Percentiles rank a stretch among this genome's conserved stretches.
Conservation (phyloP, 2,888 invertebrate genomes). For the Drosophila maculinotata region DNA sequence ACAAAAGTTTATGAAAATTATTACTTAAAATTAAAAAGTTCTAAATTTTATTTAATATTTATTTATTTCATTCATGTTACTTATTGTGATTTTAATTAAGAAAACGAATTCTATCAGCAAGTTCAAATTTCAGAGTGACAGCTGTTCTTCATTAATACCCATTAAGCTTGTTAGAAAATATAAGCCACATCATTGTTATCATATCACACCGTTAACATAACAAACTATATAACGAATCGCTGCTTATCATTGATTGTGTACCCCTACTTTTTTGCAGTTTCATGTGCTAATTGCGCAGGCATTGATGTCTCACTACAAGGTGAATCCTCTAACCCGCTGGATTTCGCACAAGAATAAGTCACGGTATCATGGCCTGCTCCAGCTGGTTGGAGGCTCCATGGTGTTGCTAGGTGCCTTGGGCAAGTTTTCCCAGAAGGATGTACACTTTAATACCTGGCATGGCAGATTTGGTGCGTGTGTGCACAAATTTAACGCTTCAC, state of each 20-base stretch:
- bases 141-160: too few species aligned
- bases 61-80: too few species aligned
- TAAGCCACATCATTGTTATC: conserved; percentile 27
- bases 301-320: conserved; percentile 83
- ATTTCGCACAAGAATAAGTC: conserved; percentile 82
- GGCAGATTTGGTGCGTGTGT: conserved; percentile 76
- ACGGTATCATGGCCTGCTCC: conserved; percentile 80
- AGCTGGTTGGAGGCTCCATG: conserved; percentile 82
- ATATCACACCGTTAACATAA: conserved; percentile 21
- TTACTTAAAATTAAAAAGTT: too few species aligned
- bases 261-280: conserved; percentile 63
- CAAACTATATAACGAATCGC: not conserved
- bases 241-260: conserved; percentile 15
- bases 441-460: conserved; percentile 82
- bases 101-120: too few species aligned
- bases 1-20: too few species aligned
- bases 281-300: conserved; percentile 83
- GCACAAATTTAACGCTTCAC: conserved; percentile 38
- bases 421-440: conserved; percentile 78
- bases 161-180: not conserved
- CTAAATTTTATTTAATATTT: too few species aligned
- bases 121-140: too few species aligned
- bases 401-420: conserved; percentile 77
- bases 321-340: conserved; percentile 79
- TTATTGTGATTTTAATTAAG: too few species aligned